Conservation (phyloP, 2,113 vertebrate species). For the Climacteris rufus region DNA sequence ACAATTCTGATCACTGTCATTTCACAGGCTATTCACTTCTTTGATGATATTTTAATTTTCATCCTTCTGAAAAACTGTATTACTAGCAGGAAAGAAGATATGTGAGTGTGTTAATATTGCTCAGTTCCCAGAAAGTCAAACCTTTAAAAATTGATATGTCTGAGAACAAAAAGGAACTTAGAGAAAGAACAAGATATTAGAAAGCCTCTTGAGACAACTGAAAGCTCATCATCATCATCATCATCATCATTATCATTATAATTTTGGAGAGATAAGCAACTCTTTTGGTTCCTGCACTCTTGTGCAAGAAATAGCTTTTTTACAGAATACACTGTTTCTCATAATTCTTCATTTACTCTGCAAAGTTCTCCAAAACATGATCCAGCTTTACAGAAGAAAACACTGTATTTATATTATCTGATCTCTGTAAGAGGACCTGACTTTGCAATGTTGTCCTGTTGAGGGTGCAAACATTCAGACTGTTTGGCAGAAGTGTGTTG, state of each 20-base stretch:
- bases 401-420: neutral
- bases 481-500: neutral
- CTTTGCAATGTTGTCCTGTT: neutral
- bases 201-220: neutral
- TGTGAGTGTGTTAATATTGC: neutral
- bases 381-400: neutral
- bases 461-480: neutral
- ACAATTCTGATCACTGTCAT: neutral
- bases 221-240: neutral
- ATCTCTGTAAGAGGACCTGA: neutral
- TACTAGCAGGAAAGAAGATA: neutral
- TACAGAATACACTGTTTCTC: neutral
- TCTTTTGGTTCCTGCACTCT: neutral
- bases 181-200: neutral
- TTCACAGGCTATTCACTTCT: neutral
- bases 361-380: neutral
- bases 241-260: neutral
- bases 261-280: neutral
- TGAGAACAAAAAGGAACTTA: neutral
- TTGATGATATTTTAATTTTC: neutral
- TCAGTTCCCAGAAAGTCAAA: neutral
- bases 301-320: neutral
- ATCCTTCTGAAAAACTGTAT: neutral
- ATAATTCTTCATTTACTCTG: neutral
- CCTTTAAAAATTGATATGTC: neutral